Percentiles rank a stretch among this genome's conserved stretches.
These are phyloP conservation scores for Arvicanthis niloticus DNA, from an alignment of 2,113 vertebrate species.

Conservation along the genomic window DNA sequence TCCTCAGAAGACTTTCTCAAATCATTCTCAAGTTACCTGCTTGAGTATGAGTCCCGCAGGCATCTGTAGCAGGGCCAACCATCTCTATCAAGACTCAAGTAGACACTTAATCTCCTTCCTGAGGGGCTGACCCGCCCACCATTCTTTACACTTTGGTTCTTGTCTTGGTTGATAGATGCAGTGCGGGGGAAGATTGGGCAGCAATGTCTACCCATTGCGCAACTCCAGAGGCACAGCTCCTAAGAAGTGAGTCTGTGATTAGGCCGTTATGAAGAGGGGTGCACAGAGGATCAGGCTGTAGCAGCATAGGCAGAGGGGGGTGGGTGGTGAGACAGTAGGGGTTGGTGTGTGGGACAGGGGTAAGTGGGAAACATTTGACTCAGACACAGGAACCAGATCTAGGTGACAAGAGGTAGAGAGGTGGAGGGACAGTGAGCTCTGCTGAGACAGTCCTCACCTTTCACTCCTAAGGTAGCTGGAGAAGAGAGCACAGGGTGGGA, in stretches of 20 bases:
- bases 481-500: background rate
- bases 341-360: too few species aligned
- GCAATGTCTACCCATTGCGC: background rate
- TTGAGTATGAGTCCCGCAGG: background rate
- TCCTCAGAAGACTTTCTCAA: slow-evolving; percentile 11
- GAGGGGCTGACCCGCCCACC: background rate
- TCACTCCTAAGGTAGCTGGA: background rate
- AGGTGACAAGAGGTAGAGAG: background rate
- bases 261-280: background rate
- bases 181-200: background rate
- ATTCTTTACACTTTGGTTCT: background rate
- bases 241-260: background rate
- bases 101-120: background rate
- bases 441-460: background rate
- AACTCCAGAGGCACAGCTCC: background rate
- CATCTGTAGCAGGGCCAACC: slow-evolving; percentile 17
- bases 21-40: slow-evolving; percentile 24
- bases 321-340: too few species aligned
- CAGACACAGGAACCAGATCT: background rate
- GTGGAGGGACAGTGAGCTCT: background rate
- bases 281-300: background rate
- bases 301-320: background rate
- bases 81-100: background rate
- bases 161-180: background rate
- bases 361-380: background rate